A percentile compares a stretch with the other conserved stretches of the same genome.
Conservation (phyloP, 92 coral and sea anemone genomes). For the Epizoanthus ramosus region DNA sequence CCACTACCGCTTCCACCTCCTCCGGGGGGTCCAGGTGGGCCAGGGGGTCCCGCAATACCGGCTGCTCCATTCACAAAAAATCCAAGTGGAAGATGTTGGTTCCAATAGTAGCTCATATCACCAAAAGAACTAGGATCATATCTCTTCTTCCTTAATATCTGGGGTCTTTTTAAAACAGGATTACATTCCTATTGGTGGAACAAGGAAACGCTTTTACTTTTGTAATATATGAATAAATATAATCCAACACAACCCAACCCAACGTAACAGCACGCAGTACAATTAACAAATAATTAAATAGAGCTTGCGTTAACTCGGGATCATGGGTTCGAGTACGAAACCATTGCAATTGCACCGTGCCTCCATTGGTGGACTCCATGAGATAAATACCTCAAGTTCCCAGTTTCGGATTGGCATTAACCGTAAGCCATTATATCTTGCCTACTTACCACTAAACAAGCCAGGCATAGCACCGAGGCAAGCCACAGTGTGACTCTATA, state of each 20-base stretch:
- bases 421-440: not conserved
- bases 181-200: conserved; percentile 58
- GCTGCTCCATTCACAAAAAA: conserved; percentile 85
- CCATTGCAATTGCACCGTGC: too few species aligned
- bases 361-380: too few species aligned
- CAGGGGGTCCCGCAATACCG: conserved; percentile 61
- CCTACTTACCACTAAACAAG: conserved; percentile 76
- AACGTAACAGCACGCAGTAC: too few species aligned
- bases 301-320: too few species aligned
- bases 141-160: conserved; percentile 63
- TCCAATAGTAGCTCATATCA: conserved; percentile 61
- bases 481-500: conserved; percentile 70
- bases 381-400: too few species aligned
- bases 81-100: conserved; percentile 83
- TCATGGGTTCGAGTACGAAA: too few species aligned
- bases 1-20: conserved; percentile 84
- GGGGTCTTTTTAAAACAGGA: conserved; percentile 53
- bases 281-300: too few species aligned
- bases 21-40: conserved; percentile 33
- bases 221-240: not conserved
- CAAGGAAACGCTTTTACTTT: not conserved
- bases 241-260: not conserved
- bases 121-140: conserved; percentile 12
- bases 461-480: conserved; percentile 77
- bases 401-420: too few species aligned